Evolutionary conservation across 2,797 vertebrate species (phyloP).

Genomic region (Coreius guichenoti): DNA sequence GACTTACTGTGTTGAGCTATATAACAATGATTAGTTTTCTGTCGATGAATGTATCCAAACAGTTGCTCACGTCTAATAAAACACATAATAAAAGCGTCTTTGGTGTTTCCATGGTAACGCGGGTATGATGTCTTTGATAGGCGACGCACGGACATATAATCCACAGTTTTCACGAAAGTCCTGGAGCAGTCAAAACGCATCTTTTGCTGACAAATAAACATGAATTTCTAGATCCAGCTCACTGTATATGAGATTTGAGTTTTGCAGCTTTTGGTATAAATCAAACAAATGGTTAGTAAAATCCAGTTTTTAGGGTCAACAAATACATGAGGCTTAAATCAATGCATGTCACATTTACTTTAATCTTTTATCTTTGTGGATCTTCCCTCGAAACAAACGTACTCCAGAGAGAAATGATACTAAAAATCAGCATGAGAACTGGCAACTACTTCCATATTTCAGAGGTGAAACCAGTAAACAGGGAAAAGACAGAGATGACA

Average conservation of each 20-base stretch:
- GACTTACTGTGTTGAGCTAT: too few relatives aligned
- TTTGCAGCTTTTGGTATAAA: background rate
- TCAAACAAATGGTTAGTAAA: background rate
- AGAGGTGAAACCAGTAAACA: background rate
- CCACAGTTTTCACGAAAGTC: background rate
- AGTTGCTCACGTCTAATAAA: too few relatives aligned
- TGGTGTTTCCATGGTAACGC: too few relatives aligned
- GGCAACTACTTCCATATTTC: slow-evolving; percentile 21
- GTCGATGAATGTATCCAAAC: too few relatives aligned
- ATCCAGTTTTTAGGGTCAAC: background rate
- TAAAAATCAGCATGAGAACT: background rate
- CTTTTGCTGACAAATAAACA: background rate
- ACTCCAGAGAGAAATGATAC: slow-evolving; percentile 16
- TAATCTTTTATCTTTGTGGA: background rate
- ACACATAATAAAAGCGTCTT: too few relatives aligned
- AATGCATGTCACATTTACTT: background rate
- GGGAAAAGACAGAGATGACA: too few relatives aligned
- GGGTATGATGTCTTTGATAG: too few relatives aligned
- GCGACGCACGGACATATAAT: too few relatives aligned
- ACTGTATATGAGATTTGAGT: background rate
- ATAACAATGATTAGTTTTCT: too few relatives aligned
- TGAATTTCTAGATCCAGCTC: background rate
- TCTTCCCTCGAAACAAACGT: background rate
- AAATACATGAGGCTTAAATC: background rate
- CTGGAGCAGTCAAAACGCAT: background rate